A percentile compares a stretch with the other conserved stretches of the same genome.
Conservation (phyloP, 2,113 vertebrate genomes). For the Numida meleagris region DNA sequence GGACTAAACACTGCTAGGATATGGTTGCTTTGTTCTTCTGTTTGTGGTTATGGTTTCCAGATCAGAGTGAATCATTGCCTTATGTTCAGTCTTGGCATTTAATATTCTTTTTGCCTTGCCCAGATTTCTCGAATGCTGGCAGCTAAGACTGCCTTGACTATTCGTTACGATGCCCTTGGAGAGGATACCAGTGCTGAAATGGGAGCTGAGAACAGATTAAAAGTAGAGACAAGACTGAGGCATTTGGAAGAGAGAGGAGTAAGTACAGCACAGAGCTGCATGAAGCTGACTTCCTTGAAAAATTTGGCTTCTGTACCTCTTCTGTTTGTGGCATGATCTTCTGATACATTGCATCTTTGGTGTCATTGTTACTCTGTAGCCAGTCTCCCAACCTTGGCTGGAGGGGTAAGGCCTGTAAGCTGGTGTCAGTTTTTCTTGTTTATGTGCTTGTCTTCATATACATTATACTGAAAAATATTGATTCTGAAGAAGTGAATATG, state of each 20-base stretch:
- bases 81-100: constrained; percentile 2
- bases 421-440: neutral
- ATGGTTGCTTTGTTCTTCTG: neutral
- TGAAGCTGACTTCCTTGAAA: neutral
- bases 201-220: constrained; percentile 92
- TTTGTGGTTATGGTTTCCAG: neutral
- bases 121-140: constrained; percentile 97
- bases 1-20: neutral
- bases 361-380: neutral
- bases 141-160: constrained; percentile 91
- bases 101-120: constrained; percentile 2
- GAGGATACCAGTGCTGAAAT: constrained; percentile 93
- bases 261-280: constrained; percentile 41
- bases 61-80: neutral
- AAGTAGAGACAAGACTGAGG: constrained; percentile 90
- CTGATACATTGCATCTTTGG: neutral
- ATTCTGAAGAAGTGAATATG: neutral
- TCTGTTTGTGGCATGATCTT: neutral
- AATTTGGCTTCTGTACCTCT: neutral
- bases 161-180: constrained; percentile 95
- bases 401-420: neutral
- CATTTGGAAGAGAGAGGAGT: constrained; percentile 94
- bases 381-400: neutral
- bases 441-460: neutral
- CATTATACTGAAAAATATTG: neutral